Evolutionary conservation across 1,140 invertebrate genomes (phyloP).

Genomic region (Cydia splendana): DNA sequence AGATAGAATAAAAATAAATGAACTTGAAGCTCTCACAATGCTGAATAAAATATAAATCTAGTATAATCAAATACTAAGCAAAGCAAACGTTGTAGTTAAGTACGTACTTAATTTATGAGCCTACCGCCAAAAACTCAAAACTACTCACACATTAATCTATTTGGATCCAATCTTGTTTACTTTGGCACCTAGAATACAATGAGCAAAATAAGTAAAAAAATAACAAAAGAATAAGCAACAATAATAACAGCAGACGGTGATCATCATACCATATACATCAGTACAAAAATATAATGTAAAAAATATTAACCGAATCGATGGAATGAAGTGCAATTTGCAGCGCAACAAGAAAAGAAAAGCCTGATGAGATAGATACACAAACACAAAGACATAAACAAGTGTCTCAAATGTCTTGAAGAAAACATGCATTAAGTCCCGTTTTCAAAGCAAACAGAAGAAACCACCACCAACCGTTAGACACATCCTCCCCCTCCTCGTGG

Average conservation of each 20-base stretch:
- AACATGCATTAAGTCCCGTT: neutral
- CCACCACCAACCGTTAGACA: slow-evolving; percentile 61
- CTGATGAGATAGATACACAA: too few relatives aligned
- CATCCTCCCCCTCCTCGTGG: slow-evolving; percentile 78
- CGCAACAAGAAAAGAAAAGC: too few relatives aligned
- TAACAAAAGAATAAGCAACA: neutral
- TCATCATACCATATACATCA: too few relatives aligned
- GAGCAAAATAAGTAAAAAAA: slow-evolving; percentile 40
- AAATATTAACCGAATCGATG: too few relatives aligned
- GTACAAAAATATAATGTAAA: too few relatives aligned
- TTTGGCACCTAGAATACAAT: slow-evolving; percentile 20
- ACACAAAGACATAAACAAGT: too few relatives aligned
- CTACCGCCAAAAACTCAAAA: neutral
- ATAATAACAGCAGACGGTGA: too few relatives aligned
- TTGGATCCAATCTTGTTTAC: slow-evolving; percentile 11
- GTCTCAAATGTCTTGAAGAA: too few relatives aligned
- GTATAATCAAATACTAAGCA: neutral
- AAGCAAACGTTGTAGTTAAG: too few relatives aligned
- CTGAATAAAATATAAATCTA: neutral
- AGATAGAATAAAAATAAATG: too few relatives aligned
- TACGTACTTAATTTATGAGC: neutral
- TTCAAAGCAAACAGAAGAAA: neutral
- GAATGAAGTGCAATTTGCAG: too few relatives aligned
- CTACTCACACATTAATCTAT: slow-evolving; percentile 15
- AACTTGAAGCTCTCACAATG: too few relatives aligned